Evolutionary conservation across 1,140 invertebrate genomes (phyloP).

Genomic region (Latrodectus geometricus): DNA sequence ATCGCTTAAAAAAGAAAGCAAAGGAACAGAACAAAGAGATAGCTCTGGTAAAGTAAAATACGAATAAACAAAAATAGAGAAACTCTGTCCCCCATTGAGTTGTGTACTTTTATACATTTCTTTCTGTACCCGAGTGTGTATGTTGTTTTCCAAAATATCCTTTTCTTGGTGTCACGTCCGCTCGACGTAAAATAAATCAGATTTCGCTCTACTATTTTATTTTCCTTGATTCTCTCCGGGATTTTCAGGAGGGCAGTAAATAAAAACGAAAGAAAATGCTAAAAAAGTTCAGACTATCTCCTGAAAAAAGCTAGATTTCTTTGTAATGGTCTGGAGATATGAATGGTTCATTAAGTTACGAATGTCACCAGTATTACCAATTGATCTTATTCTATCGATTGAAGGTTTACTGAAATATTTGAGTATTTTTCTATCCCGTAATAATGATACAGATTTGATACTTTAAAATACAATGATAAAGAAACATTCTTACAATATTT

Average conservation of each 20-base stretch:
- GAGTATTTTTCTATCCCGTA: too few relatives aligned
- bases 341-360: slow-evolving; percentile 14
- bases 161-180: slow-evolving; percentile 22
- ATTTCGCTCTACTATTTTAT: slow-evolving; percentile 2
- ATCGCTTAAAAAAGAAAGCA: slow-evolving; percentile 1
- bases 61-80: slow-evolving; percentile 1
- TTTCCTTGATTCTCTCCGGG: neutral
- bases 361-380: neutral
- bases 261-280: neutral
- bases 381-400: neutral
- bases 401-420: neutral
- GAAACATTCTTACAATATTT: too few relatives aligned
- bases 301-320: neutral
- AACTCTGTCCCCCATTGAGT: neutral
- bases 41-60: too few relatives aligned
- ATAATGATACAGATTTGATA: too few relatives aligned
- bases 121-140: neutral
- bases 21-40: neutral
- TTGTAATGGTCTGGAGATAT: slow-evolving; percentile 13
- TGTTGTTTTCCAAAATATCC: slow-evolving; percentile 28
- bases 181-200: slow-evolving; percentile 34
- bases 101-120: slow-evolving; percentile 34
- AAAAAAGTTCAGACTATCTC: neutral
- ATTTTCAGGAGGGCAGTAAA: slow-evolving; percentile 6
- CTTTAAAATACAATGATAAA: too few relatives aligned